Evolutionary conservation across 2,797 vertebrate genomes (phyloP).

Genomic region (Hybognathus amarus): DNA sequence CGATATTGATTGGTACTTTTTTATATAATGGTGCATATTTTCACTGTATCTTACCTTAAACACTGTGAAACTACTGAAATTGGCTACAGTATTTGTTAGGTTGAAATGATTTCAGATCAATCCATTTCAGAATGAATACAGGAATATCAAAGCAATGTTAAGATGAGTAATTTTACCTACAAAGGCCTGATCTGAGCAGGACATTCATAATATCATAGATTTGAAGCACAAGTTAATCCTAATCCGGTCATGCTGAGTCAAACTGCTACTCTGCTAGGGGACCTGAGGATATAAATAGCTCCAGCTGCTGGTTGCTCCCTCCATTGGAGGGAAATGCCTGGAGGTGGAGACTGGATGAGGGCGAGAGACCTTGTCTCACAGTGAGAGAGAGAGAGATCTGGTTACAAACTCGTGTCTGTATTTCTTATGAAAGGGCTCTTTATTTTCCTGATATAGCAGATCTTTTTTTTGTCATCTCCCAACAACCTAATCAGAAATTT

Average conservation of each 20-base stretch:
- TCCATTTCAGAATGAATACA: not conserved
- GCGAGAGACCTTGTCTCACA: constrained; percentile 16
- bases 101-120: not conserved
- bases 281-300: constrained; percentile 56
- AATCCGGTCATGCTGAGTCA: constrained; percentile 27
- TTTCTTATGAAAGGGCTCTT: constrained; percentile 1
- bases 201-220: constrained; percentile 24
- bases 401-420: constrained; percentile 8
- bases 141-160: not conserved
- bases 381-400: not conserved
- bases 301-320: constrained; percentile 34
- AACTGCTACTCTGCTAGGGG: constrained; percentile 46
- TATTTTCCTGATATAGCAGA: not conserved
- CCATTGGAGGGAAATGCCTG: constrained; percentile 34
- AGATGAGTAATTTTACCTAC: not conserved
- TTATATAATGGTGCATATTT: not conserved
- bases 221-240: constrained; percentile 37
- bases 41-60: not conserved
- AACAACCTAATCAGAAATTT: not conserved
- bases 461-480: not conserved
- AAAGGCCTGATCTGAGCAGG: not conserved
- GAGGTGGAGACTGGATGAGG: constrained; percentile 29
- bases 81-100: not conserved
- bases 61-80: not conserved
- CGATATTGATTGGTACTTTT: not conserved